phyloP scores from a whole-genome alignment of 2,113 vertebrate species.

The Ceyx cyanopectus region DNA sequence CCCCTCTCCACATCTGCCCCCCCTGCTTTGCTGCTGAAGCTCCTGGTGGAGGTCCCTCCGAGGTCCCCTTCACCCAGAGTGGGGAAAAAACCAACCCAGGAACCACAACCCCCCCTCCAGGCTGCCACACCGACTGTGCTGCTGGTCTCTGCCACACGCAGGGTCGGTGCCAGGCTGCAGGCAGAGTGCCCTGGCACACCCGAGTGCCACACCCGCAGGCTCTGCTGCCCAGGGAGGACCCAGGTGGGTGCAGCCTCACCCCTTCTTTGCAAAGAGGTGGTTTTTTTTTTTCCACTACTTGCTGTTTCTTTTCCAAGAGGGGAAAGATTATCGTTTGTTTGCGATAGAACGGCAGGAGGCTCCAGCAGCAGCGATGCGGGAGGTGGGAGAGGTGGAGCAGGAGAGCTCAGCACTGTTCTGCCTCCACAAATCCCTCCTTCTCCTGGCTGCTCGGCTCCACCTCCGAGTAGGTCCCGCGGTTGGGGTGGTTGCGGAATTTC shows the following conservation, averaged over 20 bases:
- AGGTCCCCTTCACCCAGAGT: background rate
- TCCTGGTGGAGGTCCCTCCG: background rate
- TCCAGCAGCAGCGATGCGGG: background rate
- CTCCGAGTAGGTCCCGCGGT: constrained; percentile 85
- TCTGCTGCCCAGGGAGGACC: background rate
- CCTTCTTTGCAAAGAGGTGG: background rate
- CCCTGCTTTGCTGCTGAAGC: background rate
- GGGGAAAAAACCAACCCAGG: background rate
- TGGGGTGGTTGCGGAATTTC: constrained; percentile 90
- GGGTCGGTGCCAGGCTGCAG: background rate
- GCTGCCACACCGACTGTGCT: fast-evolving
- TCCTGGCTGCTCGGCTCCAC: constrained; percentile 89
- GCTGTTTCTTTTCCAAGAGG: background rate
- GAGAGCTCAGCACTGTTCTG: constrained; percentile 87
- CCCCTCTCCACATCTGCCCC: too few relatives aligned
- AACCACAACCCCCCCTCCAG: background rate
- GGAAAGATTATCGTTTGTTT: background rate
- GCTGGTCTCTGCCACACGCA: background rate
- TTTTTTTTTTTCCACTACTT: background rate
- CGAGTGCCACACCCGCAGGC: background rate
- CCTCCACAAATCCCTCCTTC: constrained; percentile 93
- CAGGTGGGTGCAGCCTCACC: background rate
- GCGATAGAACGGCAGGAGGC: background rate
- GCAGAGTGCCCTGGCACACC: background rate
- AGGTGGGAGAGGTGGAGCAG: background rate